phyloP scores from a whole-genome alignment of 2,113 vertebrate species.

The Myocastor coypus region DNA sequence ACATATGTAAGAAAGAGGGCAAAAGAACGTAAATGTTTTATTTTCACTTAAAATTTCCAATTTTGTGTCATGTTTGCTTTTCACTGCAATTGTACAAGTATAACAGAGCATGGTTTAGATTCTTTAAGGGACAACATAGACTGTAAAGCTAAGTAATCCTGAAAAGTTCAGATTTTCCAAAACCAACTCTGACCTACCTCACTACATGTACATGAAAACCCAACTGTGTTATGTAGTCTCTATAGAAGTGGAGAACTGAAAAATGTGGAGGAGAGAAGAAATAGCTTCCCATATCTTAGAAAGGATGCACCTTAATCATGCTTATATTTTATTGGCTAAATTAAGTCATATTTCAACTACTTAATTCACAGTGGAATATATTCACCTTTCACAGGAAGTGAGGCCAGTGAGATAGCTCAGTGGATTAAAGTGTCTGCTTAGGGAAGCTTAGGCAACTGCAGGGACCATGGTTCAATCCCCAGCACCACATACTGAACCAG shows the following conservation, averaged over 20 bases:
- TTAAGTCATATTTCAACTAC: neutral
- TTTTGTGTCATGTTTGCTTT: neutral
- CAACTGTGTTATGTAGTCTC: neutral
- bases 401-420: too few relatives aligned
- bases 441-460: too few relatives aligned
- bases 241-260: neutral
- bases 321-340: neutral
- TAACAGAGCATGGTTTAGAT: neutral
- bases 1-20: neutral
- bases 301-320: neutral
- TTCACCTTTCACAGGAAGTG: neutral
- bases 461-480: too few relatives aligned
- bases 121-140: neutral
- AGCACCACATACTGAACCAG: too few relatives aligned
- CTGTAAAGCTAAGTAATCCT: neutral
- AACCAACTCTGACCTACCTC: neutral
- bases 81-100: neutral
- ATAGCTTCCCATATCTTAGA: neutral
- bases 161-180: neutral
- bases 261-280: neutral
- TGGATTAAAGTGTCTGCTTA: too few relatives aligned
- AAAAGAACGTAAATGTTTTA: neutral
- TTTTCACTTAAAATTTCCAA: neutral
- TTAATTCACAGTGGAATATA: neutral
- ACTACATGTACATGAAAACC: neutral